Conservation (phyloP, 2,113 vertebrate genomes). For the Malurus elegans region DNA sequence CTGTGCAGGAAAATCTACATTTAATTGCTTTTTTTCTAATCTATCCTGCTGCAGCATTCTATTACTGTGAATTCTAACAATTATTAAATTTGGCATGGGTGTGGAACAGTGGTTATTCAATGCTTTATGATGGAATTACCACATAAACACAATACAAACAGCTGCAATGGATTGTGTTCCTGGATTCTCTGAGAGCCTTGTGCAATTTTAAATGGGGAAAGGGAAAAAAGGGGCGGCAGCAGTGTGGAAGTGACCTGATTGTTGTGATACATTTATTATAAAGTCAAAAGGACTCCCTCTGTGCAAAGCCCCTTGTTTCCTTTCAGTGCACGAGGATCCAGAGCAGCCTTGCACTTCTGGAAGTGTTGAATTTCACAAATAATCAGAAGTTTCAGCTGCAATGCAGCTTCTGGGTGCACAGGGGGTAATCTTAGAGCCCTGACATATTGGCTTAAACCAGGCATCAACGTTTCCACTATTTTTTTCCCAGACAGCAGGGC, state of each 20-base stretch:
- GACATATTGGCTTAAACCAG: not conserved
- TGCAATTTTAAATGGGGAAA: not conserved
- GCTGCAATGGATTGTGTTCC: not conserved
- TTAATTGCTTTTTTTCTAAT: not conserved
- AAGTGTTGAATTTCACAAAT: not conserved
- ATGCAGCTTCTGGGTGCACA: not conserved
- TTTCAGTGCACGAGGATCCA: not conserved
- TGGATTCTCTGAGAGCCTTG: not conserved
- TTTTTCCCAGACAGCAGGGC: not conserved
- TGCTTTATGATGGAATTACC: constrained; percentile 3
- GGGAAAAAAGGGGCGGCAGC: not conserved
- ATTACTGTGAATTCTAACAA: not conserved
- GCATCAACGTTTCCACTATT: not conserved
- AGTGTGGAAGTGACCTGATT: not conserved
- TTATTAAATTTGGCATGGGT: not conserved
- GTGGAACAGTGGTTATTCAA: not conserved
- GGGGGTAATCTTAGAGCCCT: not conserved
- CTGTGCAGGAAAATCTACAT: not conserved
- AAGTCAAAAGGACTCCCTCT: not conserved
- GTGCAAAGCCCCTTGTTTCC: not conserved
- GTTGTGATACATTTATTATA: not conserved
- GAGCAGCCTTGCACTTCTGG: not conserved
- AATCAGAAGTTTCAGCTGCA: not conserved
- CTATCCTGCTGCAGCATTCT: not conserved
- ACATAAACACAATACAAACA: constrained; percentile 13